Conservation (phyloP, 2,888 invertebrate species). For the Melanophora roralis region DNA sequence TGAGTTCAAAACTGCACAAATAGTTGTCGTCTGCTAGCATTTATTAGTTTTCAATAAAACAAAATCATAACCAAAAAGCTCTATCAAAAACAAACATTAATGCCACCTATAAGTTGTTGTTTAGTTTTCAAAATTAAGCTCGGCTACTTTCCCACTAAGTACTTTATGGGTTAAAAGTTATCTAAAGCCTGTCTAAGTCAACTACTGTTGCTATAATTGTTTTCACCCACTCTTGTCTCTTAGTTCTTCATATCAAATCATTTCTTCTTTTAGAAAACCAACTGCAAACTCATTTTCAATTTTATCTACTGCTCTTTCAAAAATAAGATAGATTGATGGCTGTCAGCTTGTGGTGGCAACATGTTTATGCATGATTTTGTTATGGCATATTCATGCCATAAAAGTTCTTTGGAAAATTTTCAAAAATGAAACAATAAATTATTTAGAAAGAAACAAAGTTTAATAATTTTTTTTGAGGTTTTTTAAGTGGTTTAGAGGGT, state of each 20-base stretch:
- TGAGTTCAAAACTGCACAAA: no score
- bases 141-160: no score
- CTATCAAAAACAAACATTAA: no score
- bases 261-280: conserved; percentile 9
- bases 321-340: conserved; percentile 58
- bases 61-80: no score
- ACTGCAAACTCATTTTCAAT: conserved; percentile 42
- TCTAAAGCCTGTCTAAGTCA: conserved; percentile 28
- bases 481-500: conserved; percentile 16
- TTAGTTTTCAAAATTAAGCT: no score
- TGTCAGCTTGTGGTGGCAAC: conserved; percentile 61
- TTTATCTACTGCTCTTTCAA: conserved; percentile 32
- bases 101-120: no score
- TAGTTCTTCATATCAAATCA: neutral
- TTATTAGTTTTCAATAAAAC: no score
- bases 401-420: neutral
- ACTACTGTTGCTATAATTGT: neutral
- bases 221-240: neutral
- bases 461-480: conserved; percentile 50
- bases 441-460: conserved; percentile 19
- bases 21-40: no score
- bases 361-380: conserved; percentile 35
- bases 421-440: conserved; percentile 1
- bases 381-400: conserved; percentile 14
- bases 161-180: conserved; percentile 38